Conservation (phyloP, 2,888 invertebrate species). For the Drosophila engyochracea region DNA sequence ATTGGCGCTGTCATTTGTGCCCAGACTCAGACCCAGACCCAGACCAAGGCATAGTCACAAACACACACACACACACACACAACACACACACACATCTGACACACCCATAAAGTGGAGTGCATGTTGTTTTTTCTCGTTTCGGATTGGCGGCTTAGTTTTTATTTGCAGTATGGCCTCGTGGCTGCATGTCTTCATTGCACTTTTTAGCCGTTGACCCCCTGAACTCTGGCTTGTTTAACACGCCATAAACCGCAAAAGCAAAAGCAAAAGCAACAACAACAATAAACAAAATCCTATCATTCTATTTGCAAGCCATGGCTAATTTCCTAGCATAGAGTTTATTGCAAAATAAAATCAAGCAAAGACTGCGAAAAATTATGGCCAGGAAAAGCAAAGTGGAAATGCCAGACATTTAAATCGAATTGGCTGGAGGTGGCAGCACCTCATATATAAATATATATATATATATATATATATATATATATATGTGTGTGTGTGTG, state of each 20-base stretch:
- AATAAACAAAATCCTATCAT: constrained; percentile 32
- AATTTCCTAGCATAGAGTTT: constrained; percentile 25
- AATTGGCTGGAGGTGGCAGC: constrained; percentile 73
- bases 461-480: no score
- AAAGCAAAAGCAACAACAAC: constrained; percentile 7
- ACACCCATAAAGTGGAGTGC: background rate
- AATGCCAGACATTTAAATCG: constrained; percentile 80
- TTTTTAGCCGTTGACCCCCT: constrained; percentile 69
- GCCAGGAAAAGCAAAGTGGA: constrained; percentile 79
- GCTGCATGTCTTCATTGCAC: constrained; percentile 64
- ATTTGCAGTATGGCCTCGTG: constrained; percentile 50
- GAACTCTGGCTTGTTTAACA: constrained; percentile 72
- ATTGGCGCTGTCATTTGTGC: constrained; percentile 83
- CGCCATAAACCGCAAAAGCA: constrained; percentile 63
- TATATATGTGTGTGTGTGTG: background rate
- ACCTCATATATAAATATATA: background rate
- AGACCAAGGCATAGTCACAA: constrained; percentile 21
- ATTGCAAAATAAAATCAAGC: constrained; percentile 20
- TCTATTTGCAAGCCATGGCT: constrained; percentile 44
- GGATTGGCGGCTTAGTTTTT: constrained; percentile 61
- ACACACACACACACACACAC: constrained; percentile 7
- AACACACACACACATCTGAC: constrained; percentile 10
- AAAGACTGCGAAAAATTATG: constrained; percentile 59
- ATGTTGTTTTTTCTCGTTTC: constrained; percentile 23
- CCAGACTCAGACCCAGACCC: constrained; percentile 49